A percentile compares a stretch with the other conserved stretches of the same genome.
Conservation (phyloP, 2,797 vertebrate genomes). For the Otolemur crassicaudatus region DNA sequence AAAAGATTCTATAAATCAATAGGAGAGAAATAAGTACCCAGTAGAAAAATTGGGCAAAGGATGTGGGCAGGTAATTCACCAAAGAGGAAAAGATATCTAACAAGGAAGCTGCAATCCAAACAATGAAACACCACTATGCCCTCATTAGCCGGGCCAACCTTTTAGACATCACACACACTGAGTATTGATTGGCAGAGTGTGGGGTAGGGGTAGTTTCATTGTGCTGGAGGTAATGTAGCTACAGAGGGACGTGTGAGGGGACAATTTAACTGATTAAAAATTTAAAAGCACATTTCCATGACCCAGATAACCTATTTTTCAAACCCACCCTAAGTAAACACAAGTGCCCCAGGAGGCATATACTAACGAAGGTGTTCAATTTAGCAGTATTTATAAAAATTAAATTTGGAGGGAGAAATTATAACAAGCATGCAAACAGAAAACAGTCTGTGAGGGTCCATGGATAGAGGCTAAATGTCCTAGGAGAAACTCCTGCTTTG, state of each 20-base stretch:
- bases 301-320: background rate
- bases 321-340: background rate
- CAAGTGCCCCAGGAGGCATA: background rate
- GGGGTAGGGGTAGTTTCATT: background rate
- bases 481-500: background rate
- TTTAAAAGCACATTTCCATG: background rate
- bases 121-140: background rate
- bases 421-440: background rate
- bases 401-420: background rate
- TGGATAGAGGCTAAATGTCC: background rate
- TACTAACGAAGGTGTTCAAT: background rate
- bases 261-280: background rate
- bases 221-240: too few relatives aligned
- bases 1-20: background rate
- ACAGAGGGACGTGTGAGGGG: background rate
- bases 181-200: background rate
- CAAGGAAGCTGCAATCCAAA: background rate
- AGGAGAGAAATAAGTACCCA: background rate
- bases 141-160: background rate
- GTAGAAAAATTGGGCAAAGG: background rate
- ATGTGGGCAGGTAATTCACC: background rate
- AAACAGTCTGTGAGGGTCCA: background rate
- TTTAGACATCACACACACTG: too few relatives aligned
- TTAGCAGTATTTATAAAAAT: background rate
- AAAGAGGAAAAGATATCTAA: background rate